Evolutionary conservation across 2,888 invertebrate species (phyloP).

Genomic region (Trichopria drosophilae): DNA sequence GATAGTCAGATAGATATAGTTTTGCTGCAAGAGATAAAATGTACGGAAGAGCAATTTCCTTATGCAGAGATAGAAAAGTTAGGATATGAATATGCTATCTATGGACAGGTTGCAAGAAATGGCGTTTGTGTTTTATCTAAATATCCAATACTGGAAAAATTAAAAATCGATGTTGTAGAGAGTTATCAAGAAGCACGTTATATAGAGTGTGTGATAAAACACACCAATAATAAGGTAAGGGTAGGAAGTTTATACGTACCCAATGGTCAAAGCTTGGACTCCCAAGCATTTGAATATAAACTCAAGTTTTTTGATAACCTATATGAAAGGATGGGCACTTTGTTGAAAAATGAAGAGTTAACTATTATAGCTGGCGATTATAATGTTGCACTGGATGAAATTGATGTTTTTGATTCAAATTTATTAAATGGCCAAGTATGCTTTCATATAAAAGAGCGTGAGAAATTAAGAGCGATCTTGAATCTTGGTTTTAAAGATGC

Average conservation of each 20-base stretch:
- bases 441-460: conserved; percentile 26
- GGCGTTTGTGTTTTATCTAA: conserved; percentile 25
- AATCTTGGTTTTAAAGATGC: conserved; percentile 24
- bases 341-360: conserved; percentile 22
- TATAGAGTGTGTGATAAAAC: conserved; percentile 21
- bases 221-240: conserved; percentile 11
- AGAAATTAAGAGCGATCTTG: conserved; percentile 23
- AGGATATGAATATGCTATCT: conserved; percentile 20
- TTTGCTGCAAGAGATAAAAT: conserved; percentile 27
- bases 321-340: conserved; percentile 24
- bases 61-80: conserved; percentile 23
- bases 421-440: conserved; percentile 25
- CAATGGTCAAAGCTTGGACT: conserved; percentile 21
- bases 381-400: conserved; percentile 27
- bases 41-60: conserved; percentile 26
- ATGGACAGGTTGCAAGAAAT: conserved; percentile 24
- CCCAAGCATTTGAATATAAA: conserved; percentile 24
- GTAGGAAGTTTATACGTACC: conserved; percentile 23
- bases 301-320: conserved; percentile 26
- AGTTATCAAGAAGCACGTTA: conserved; percentile 22
- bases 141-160: conserved; percentile 21
- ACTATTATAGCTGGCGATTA: conserved; percentile 26
- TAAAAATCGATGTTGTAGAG: conserved; percentile 16
- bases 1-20: conserved; percentile 23
- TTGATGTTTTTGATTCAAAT: conserved; percentile 27